A percentile compares a stretch with the other conserved stretches of the same genome.
These are phyloP conservation scores for Poeciliopsis paucimaculata DNA, from an alignment of 2,797 vertebrate genomes.

Conservation along the genomic window DNA sequence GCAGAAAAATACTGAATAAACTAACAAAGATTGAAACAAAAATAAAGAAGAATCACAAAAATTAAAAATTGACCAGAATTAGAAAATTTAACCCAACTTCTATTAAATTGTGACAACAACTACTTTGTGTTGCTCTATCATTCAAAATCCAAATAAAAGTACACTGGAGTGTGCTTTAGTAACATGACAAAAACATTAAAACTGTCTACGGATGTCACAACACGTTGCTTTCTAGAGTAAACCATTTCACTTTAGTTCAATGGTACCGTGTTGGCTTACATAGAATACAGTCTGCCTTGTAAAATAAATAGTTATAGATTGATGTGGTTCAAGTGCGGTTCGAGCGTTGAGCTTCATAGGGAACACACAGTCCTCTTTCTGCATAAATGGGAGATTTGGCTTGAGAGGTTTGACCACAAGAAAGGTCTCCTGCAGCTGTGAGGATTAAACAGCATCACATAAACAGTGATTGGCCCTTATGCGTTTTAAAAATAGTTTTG, in stretches of 20 bases:
- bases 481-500: constrained; percentile 61
- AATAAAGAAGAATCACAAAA: background rate
- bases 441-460: constrained; percentile 48
- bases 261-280: constrained; percentile 36
- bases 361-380: constrained; percentile 27
- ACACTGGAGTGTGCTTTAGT: background rate
- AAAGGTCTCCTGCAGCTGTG: constrained; percentile 31
- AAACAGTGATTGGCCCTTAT: constrained; percentile 49
- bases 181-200: background rate
- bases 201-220: too few relatives aligned
- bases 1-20: background rate
- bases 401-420: constrained; percentile 53
- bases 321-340: constrained; percentile 52
- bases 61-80: background rate
- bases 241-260: constrained; percentile 4
- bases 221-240: constrained; percentile 35
- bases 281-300: constrained; percentile 47
- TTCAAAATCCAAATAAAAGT: background rate
- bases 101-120: background rate
- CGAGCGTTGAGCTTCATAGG: background rate
- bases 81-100: background rate
- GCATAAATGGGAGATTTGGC: constrained; percentile 51
- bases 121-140: background rate
- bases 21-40: background rate
- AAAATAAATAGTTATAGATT: constrained; percentile 59